phyloP scores from a whole-genome alignment of 2,888 invertebrate genomes.

The Drymonia ruficornis region DNA sequence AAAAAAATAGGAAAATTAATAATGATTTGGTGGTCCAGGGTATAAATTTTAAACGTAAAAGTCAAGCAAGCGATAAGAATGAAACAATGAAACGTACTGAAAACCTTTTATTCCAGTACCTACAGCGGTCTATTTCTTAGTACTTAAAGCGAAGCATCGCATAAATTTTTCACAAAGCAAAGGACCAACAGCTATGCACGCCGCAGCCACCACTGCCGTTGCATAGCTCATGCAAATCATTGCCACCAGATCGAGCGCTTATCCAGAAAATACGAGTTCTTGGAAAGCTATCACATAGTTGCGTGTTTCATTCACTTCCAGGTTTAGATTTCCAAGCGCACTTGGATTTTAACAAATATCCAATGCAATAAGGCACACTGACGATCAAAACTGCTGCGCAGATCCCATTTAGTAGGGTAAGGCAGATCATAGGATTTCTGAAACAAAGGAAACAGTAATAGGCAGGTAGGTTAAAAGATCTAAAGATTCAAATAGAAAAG shows the following conservation, averaged over 20 bases:
- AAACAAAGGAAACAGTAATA: slow-evolving; percentile 33
- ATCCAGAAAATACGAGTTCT: background rate
- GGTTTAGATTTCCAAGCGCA: slow-evolving; percentile 12
- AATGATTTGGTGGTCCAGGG: no score
- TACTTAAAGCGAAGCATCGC: slow-evolving; percentile 43
- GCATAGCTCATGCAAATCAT: slow-evolving; percentile 58
- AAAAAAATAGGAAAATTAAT: no score
- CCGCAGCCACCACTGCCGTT: slow-evolving; percentile 48
- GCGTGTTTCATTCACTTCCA: slow-evolving; percentile 1
- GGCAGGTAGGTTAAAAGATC: background rate
- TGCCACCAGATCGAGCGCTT: slow-evolving; percentile 7
- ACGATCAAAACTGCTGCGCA: slow-evolving; percentile 18
- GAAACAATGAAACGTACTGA: background rate
- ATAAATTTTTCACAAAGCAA: slow-evolving; percentile 49
- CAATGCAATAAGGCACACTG: slow-evolving; percentile 15
- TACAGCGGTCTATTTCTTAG: background rate
- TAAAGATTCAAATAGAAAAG: slow-evolving; percentile 7
- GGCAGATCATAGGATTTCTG: slow-evolving; percentile 37
- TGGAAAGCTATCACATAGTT: background rate
- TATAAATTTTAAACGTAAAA: no score
- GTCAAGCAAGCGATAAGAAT: no score
- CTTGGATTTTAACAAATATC: slow-evolving; percentile 11
- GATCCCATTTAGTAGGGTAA: slow-evolving; percentile 21
- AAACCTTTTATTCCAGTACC: background rate
- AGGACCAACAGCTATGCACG: slow-evolving; percentile 51